Evolutionary conservation across 2,113 vertebrate genomes (phyloP), one percentile per base, ranked within the genome.

Genomic region (Ploceus nigricollis): DNA sequence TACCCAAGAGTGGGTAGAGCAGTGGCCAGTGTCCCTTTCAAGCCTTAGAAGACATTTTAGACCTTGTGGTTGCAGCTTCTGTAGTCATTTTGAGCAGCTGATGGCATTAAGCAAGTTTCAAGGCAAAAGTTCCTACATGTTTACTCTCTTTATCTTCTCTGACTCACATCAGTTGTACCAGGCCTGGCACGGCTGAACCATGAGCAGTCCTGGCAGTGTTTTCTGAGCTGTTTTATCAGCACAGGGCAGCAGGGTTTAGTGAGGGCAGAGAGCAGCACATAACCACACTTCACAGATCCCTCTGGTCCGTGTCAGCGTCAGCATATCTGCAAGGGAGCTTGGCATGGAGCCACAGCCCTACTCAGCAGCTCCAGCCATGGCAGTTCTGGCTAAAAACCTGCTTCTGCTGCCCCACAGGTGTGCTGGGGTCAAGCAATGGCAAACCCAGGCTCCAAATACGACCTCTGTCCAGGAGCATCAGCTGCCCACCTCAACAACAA

Each of bases 181-280:
- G 82, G 51, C 56, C 60, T 88, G 79, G 89, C 88, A 73, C 56
- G 40, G 70, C 39, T 90, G 82, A 90, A 90, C 93, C 71, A 39
- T 83, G 71, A 86, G 47, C 90, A 63, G 51, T 48, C 40, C 80
- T 70, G 79, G 56, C 79, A 94, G 44, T 8, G 31, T 65, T 87
- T 92, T 37, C 57, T 31, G 70, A 65, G 71, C 61, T 54, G 44
- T 71, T 94, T 96, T 96, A 95, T 93, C 85, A 82, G 78, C 47
- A 13, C 0, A 47, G 90, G 89, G 54, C 87, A 90, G 66, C 45
- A 90, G 27, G 9, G 70, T 88, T 94, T 47, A 85, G 70, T n/a
- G 89, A 65, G 89, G 63, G 78, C 95, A 96, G 95, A 92, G 94
- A 94, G 54, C 80, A 94, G 30, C 63, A 35, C 54, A 40, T 9